Conservation (phyloP, 2,888 invertebrate species). For the Eupithecia subfuscata region DNA sequence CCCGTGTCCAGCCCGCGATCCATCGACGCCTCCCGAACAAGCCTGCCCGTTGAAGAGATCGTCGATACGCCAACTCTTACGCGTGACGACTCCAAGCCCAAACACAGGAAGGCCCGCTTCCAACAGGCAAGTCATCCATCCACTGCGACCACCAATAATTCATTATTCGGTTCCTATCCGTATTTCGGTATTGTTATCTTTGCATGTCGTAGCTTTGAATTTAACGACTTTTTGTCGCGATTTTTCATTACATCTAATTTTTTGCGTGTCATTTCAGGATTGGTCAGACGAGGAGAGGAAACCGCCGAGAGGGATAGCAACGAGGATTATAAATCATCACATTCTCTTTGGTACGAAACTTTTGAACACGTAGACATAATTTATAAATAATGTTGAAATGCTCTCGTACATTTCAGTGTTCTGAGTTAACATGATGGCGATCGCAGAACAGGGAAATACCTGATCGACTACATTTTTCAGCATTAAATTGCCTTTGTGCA, state of each 20-base stretch:
- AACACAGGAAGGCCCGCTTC: conserved; percentile 93
- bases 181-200: conserved; percentile 35
- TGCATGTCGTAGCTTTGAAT: conserved; percentile 50
- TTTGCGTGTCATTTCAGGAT: conserved; percentile 61
- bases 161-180: background rate
- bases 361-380: background rate
- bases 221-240: background rate
- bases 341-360: conserved; percentile 75
- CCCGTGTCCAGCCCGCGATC: conserved; percentile 43
- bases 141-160: background rate
- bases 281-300: conserved; percentile 82
- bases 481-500: background rate
- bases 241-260: background rate
- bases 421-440: background rate
- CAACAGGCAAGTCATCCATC: conserved; percentile 86
- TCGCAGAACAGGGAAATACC: background rate
- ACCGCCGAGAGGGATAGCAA: conserved; percentile 81
- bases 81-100: conserved; percentile 85
- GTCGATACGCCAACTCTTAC: conserved; percentile 56
- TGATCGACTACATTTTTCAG: background rate
- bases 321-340: conserved; percentile 83
- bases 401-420: background rate
- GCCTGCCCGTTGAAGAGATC: conserved; percentile 68
- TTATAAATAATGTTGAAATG: background rate
- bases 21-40: conserved; percentile 74